These are phyloP conservation scores for Psittacula derbiana DNA, from an alignment of 2,797 vertebrate species.

Conservation along the genomic window DNA sequence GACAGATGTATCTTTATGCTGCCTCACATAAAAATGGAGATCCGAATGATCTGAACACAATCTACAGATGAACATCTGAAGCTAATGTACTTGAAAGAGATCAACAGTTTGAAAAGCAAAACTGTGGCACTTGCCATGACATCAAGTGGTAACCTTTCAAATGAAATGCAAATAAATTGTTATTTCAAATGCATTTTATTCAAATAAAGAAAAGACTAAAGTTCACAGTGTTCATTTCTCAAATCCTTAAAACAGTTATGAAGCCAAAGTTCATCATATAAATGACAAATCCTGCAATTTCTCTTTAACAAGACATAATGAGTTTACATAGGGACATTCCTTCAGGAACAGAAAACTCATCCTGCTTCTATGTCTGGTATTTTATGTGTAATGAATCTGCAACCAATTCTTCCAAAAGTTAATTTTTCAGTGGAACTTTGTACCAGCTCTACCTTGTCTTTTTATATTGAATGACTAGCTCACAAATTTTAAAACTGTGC, in stretches of 20 bases:
- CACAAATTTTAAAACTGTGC: background rate
- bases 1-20: background rate
- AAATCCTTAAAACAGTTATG: background rate
- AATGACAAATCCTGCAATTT: conserved; percentile 5
- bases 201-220: conserved; percentile 3
- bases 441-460: background rate
- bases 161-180: background rate
- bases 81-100: background rate
- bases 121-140: background rate
- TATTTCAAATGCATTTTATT: conserved; percentile 19
- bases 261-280: background rate
- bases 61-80: background rate
- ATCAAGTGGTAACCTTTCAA: background rate
- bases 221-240: conserved; percentile 14
- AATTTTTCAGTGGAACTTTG: background rate
- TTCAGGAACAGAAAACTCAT: background rate
- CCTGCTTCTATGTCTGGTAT: background rate
- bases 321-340: background rate
- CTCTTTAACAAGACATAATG: background rate
- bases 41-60: background rate
- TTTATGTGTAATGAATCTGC: background rate
- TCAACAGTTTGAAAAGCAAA: background rate
- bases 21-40: background rate
- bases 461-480: background rate
- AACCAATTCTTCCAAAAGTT: background rate